phyloP scores from a whole-genome alignment of 2,113 vertebrate genomes.

The Rhabdomys dilectus region DNA sequence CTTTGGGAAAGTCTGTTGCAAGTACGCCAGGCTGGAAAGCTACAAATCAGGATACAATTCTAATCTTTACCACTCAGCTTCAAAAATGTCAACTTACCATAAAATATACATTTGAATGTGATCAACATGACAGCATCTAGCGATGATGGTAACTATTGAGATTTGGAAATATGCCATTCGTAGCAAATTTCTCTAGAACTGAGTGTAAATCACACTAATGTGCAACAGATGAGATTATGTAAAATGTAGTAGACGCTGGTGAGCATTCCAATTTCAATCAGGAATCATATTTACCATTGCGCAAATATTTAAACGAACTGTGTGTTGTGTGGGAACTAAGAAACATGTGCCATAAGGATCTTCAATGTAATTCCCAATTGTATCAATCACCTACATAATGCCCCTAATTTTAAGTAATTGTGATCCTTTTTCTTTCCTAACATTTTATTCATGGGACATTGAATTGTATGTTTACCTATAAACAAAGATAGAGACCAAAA shows the following conservation, averaged over 20 bases:
- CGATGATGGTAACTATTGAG: not conserved
- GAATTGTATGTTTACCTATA: not conserved
- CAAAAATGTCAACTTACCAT: constrained; percentile 24
- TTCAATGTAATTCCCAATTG: constrained; percentile 17
- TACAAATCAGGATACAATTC: not conserved
- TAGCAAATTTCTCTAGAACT: not conserved
- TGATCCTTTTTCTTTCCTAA: not conserved
- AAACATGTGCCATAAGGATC: not conserved
- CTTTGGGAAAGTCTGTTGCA: not conserved
- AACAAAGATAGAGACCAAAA: constrained; percentile 6
- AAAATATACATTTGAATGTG: constrained; percentile 39
- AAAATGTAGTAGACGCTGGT: not conserved
- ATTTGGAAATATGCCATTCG: constrained; percentile 24
- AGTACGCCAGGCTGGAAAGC: not conserved
- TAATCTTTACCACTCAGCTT: not conserved
- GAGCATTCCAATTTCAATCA: constrained; percentile 18
- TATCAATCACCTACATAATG: not conserved
- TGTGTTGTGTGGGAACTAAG: not conserved
- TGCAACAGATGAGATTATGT: not conserved
- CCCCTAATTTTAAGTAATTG: constrained; percentile 1
- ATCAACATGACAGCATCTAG: not conserved
- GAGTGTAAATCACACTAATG: not conserved
- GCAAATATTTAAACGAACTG: not conserved
- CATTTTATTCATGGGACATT: not conserved
- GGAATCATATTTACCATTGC: not conserved